Conservation (phyloP, 2,797 vertebrate species). For the Spinus olivaceus region DNA sequence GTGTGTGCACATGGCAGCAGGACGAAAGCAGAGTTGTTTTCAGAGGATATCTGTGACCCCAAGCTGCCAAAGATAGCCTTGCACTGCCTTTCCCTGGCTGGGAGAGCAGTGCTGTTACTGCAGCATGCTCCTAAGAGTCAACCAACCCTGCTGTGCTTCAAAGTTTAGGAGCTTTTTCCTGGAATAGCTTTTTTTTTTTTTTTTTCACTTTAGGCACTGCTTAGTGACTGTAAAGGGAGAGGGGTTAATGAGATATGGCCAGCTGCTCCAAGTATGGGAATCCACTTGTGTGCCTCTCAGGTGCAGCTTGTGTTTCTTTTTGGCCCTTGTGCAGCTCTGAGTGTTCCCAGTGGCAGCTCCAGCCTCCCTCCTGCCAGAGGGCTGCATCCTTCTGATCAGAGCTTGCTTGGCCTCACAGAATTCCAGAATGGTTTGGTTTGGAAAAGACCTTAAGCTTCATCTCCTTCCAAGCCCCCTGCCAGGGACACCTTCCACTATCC, state of each 20-base stretch:
- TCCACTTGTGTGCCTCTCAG: background rate
- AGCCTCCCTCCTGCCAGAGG: background rate
- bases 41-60: background rate
- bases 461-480: background rate
- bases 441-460: background rate
- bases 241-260: background rate
- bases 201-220: background rate
- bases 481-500: background rate
- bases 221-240: conserved; percentile 1
- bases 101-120: background rate
- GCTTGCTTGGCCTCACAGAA: background rate
- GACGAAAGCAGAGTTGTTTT: background rate
- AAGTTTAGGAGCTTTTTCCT: background rate
- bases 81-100: background rate
- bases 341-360: background rate
- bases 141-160: background rate
- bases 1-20: background rate
- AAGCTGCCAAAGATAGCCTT: background rate
- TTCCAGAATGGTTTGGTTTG: background rate
- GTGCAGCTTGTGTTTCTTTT: background rate
- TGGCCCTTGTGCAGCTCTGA: background rate
- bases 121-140: rapidly evolving
- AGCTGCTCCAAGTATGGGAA: background rate
- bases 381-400: background rate
- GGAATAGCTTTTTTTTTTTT: background rate